A percentile compares a stretch with the other conserved stretches of the same genome.
Evolutionary conservation across 2,888 invertebrate species (phyloP).

Genomic region (Dynastes grantii): DNA sequence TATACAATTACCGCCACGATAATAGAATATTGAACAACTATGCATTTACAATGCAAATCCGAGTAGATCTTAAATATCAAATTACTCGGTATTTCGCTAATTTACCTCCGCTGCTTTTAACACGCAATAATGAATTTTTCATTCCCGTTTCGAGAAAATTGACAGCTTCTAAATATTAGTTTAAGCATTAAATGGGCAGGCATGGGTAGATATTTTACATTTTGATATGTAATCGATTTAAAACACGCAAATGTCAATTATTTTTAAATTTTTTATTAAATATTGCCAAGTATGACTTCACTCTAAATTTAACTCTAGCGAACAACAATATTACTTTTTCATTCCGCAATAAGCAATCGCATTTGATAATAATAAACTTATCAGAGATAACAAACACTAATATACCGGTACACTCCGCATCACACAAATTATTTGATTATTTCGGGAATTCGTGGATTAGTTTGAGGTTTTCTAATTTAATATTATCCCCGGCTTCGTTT

Average conservation of each 20-base stretch:
- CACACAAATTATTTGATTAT: too few species aligned
- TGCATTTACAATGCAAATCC: conserved; percentile 1
- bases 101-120: conserved; percentile 6
- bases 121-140: conserved; percentile 5
- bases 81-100: conserved; percentile 26
- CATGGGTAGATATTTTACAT: not conserved
- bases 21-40: conserved; percentile 41
- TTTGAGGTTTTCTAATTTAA: too few species aligned
- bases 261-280: not conserved
- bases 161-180: conserved; percentile 9
- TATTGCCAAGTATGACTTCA: not conserved
- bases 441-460: too few species aligned
- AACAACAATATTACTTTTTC: too few species aligned
- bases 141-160: conserved; percentile 10
- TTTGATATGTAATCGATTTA: not conserved
- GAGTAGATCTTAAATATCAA: conserved; percentile 44
- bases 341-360: too few species aligned
- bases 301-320: not conserved
- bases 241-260: not conserved
- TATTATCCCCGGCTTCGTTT: too few species aligned
- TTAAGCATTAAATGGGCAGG: conserved; percentile 12
- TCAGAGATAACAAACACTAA: too few species aligned
- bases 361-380: too few species aligned
- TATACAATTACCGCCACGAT: conserved; percentile 48
- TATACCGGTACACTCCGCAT: too few species aligned